Base-by-base conservation (phyloP, 2,888 invertebrate species). In the Synergus laeviventris region DNA sequence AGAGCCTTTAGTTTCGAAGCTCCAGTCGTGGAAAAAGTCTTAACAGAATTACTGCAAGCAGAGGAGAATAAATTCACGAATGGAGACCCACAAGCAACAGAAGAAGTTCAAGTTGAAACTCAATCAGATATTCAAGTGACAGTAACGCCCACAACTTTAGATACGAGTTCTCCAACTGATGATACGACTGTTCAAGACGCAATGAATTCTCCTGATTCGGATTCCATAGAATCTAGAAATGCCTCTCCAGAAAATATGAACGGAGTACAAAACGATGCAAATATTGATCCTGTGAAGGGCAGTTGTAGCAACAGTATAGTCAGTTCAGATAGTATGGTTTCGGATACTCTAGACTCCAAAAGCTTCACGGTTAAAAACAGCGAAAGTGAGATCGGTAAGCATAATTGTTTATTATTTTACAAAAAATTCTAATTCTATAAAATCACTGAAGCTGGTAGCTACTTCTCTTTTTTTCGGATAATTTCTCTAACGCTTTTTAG, bases 351-450 rank as follows among this genome's bases (percentile, higher is more conserved):
- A 18, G 89, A 89, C 73, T 89, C 88, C 4, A 87, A 83, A 61
- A 88, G 86, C 78, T 86, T 81, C 18, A 84, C 85, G 0, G 76
- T 87, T 1, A 89, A 88, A 70, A 88, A 89, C 78, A 89, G 89
- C 76, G 89, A 89, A 54, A 90, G 90, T 79, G 90, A 90, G 82
- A 89, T 89, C 64, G 90, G 90, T 90, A 84, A 84, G 84, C 54
- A 24, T 70, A 2, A 42, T 45, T 42, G 60, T 54, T n/a, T n/a
- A 39, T 59, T 59, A 12, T 38, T 74, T 18, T 5, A 31, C 38
- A 75, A 64, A 21, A 59, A 73, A n/a, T 62, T 56, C 16, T 9
- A 9, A 61, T 11, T 61, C 3, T 1, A 38, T 1, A 2, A 62
- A 38, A 62, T 62, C 4, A 8, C 9, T 7, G 5, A 38, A 62